A percentile compares a stretch with the other conserved stretches of the same genome.
phyloP scores from a whole-genome alignment of 2,888 invertebrate genomes.

The Malthinus seriepunctatus region DNA sequence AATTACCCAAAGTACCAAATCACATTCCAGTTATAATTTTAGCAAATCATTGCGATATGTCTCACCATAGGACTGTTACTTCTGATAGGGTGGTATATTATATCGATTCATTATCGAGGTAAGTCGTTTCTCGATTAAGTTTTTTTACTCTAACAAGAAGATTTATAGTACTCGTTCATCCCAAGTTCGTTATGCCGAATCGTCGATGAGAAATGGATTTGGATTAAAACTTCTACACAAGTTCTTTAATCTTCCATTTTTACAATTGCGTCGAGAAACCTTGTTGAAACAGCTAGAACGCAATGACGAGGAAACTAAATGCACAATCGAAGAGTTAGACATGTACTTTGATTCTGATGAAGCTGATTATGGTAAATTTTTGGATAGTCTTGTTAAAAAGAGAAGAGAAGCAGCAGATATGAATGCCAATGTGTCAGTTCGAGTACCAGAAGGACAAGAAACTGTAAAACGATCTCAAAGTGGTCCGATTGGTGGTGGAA shows the following conservation, averaged over 20 bases:
- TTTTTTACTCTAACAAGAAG: background rate
- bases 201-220: constrained; percentile 95
- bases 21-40: constrained; percentile 85
- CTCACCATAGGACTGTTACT: constrained; percentile 88
- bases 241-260: constrained; percentile 93
- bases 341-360: constrained; percentile 78
- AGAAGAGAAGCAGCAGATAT: constrained; percentile 73
- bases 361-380: constrained; percentile 73
- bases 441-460: constrained; percentile 48
- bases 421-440: constrained; percentile 57
- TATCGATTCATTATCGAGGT: constrained; percentile 66
- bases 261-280: constrained; percentile 85
- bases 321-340: constrained; percentile 75
- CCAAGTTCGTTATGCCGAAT: constrained; percentile 84
- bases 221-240: constrained; percentile 90
- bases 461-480: constrained; percentile 52
- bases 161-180: constrained; percentile 57
- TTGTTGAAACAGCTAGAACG: constrained; percentile 81
- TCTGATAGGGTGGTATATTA: constrained; percentile 71
- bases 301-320: constrained; percentile 79
- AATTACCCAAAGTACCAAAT: constrained; percentile 77
- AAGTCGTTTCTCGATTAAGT: constrained; percentile 39
- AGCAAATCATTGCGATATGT: constrained; percentile 96
- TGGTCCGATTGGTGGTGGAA: constrained; percentile 53
- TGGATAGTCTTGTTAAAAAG: constrained; percentile 75